Evolutionary conservation across 2,113 vertebrate species (phyloP).

Genomic region (Euleptes europaea): DNA sequence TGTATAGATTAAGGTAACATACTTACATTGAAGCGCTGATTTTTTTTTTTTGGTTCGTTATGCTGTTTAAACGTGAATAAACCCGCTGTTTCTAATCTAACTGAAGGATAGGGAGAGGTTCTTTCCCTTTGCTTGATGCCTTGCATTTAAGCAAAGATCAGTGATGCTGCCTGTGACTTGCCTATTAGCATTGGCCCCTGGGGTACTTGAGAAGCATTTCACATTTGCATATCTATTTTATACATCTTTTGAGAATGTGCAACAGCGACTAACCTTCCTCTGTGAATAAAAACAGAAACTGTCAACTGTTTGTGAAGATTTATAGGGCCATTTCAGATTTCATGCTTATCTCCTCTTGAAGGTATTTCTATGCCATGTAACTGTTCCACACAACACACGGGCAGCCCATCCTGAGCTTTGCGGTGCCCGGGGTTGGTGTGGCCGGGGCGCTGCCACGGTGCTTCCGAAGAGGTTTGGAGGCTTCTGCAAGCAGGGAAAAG

Average conservation of each 20-base stretch:
- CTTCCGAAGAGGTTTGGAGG: no score
- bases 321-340: conserved; percentile 30
- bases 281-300: conserved; percentile 38
- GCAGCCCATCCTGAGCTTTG: no score
- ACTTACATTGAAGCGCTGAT: not conserved
- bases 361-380: not conserved
- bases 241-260: conserved; percentile 18
- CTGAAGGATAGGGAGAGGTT: not conserved
- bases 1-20: not conserved
- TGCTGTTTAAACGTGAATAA: conserved; percentile 4
- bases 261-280: conserved; percentile 29
- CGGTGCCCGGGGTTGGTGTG: no score
- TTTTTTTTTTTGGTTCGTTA: not conserved
- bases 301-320: conserved; percentile 33
- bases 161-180: conserved; percentile 1
- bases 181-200: not conserved
- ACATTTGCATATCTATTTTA: conserved; percentile 10
- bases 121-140: not conserved
- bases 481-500: no score
- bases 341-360: not conserved
- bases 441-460: no score
- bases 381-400: not conserved
- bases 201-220: not conserved
- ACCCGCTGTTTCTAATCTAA: conserved; percentile 10
- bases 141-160: conserved; percentile 20